A percentile compares a stretch with the other conserved stretches of the same genome.
Evolutionary conservation across 2,888 invertebrate species (phyloP).

Genomic region (Leucophenga maculata): DNA sequence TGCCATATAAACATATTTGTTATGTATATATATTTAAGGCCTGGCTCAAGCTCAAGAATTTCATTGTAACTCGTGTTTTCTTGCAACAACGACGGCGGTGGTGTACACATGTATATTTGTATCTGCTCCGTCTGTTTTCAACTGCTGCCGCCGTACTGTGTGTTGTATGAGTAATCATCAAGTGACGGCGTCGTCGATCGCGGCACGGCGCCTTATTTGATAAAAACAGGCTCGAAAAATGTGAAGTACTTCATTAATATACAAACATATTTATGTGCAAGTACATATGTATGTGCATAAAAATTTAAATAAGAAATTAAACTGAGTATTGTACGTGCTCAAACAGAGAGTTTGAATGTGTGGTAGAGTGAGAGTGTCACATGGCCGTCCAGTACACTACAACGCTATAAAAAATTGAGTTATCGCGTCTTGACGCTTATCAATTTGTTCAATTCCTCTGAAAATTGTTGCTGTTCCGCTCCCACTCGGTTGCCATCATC

Average conservation of each 20-base stretch:
- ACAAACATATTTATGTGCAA: no score
- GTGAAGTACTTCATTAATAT: not conserved
- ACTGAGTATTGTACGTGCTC: not conserved
- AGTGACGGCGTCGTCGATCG: not conserved
- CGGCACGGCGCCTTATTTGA: constrained; percentile 13
- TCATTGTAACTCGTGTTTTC: constrained; percentile 25
- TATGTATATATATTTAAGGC: no score
- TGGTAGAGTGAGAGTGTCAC: not conserved
- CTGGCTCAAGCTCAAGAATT: no score
- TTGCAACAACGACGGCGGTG: no score
- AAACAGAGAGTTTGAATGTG: constrained; percentile 1
- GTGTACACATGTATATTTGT: no score
- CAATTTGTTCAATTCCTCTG: no score
- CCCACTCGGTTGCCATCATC: constrained; percentile 30
- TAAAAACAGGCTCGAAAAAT: not conserved
- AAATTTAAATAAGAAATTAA: no score
- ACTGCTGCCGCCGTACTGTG: not conserved
- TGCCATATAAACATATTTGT: no score
- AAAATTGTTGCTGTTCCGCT: no score
- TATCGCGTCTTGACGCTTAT: no score
- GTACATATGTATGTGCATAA: no score
- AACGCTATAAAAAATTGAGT: not conserved
- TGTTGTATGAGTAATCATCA: constrained; percentile 2
- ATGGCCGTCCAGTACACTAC: not conserved
- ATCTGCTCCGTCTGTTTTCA: not conserved